Evolutionary conservation across 2,888 invertebrate genomes (phyloP).

Genomic region (Dicycla oo): DNA sequence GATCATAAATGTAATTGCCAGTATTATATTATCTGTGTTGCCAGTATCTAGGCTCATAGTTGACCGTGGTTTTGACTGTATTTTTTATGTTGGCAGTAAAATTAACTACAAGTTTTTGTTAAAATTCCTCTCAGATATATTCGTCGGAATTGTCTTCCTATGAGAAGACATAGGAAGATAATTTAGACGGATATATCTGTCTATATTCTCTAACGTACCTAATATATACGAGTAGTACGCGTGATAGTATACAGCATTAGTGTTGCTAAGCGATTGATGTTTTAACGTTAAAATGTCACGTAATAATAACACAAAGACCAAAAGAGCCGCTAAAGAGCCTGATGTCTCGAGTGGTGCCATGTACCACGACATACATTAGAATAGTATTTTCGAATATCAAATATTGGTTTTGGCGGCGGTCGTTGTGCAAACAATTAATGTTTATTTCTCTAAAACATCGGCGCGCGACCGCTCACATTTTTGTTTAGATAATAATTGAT

Average conservation of each 20-base stretch:
- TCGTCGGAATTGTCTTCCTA: neutral
- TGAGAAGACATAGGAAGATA: neutral
- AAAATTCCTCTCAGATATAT: slow-evolving; percentile 23
- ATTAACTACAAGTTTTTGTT: slow-evolving; percentile 38
- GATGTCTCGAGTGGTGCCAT: slow-evolving; percentile 78
- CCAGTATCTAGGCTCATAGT: slow-evolving; percentile 45
- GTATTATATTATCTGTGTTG: no score
- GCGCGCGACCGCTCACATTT: slow-evolving; percentile 86
- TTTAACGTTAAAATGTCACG: slow-evolving; percentile 73
- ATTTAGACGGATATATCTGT: neutral
- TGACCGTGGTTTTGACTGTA: slow-evolving; percentile 22
- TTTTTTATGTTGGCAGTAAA: slow-evolving; percentile 41
- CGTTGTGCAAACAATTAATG: slow-evolving; percentile 88
- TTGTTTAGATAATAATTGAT: slow-evolving; percentile 88
- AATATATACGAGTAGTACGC: no score
- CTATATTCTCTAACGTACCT: slow-evolving; percentile 9
- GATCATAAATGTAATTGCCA: slow-evolving; percentile 58
- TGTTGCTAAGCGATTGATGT: slow-evolving; percentile 50
- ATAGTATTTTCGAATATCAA: slow-evolving; percentile 90
- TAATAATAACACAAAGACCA: slow-evolving; percentile 77
- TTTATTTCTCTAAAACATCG: slow-evolving; percentile 90
- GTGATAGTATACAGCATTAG: slow-evolving; percentile 26
- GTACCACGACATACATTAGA: slow-evolving; percentile 88
- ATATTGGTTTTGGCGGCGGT: slow-evolving; percentile 89
- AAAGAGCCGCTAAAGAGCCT: slow-evolving; percentile 87